These are phyloP conservation scores for Catocala sponsa DNA, from an alignment of 2,888 invertebrate genomes.

Conservation along the genomic window DNA sequence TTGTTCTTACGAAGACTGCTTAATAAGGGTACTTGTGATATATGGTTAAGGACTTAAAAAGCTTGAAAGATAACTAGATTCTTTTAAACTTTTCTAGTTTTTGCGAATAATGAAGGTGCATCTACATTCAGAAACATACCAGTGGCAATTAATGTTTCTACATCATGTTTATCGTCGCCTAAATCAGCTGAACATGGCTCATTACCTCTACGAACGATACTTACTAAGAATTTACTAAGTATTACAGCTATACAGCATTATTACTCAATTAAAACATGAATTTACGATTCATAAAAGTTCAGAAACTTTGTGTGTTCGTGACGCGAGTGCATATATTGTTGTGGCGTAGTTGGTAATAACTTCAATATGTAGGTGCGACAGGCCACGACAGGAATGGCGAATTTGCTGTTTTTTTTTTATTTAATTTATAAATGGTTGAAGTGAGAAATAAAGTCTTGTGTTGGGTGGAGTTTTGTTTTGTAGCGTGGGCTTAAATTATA, in stretches of 20 bases:
- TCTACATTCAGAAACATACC: constrained; percentile 1
- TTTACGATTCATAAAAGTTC: constrained; percentile 56
- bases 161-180: constrained; percentile 35
- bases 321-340: constrained; percentile 55
- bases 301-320: constrained; percentile 55
- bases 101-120: background rate
- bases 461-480: constrained; percentile 5
- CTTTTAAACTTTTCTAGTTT: constrained; percentile 1
- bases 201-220: constrained; percentile 44
- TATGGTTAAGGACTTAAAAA: constrained; percentile 14
- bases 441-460: constrained; percentile 10
- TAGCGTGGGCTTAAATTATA: too few species aligned
- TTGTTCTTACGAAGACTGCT: constrained; percentile 51
- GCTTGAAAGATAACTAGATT: background rate
- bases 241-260: constrained; percentile 41
- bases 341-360: constrained; percentile 47
- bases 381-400: constrained; percentile 39
- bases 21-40: constrained; percentile 29
- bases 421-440: constrained; percentile 41
- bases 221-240: constrained; percentile 45
- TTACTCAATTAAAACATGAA: constrained; percentile 56
- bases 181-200: constrained; percentile 43
- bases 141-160: constrained; percentile 2
- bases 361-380: constrained; percentile 54
- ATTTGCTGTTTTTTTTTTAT: constrained; percentile 34